Evolutionary conservation across 2,113 vertebrate species (phyloP), one percentile per base, ranked within the genome.

Genomic region (Eudyptes chrysolophus): DNA sequence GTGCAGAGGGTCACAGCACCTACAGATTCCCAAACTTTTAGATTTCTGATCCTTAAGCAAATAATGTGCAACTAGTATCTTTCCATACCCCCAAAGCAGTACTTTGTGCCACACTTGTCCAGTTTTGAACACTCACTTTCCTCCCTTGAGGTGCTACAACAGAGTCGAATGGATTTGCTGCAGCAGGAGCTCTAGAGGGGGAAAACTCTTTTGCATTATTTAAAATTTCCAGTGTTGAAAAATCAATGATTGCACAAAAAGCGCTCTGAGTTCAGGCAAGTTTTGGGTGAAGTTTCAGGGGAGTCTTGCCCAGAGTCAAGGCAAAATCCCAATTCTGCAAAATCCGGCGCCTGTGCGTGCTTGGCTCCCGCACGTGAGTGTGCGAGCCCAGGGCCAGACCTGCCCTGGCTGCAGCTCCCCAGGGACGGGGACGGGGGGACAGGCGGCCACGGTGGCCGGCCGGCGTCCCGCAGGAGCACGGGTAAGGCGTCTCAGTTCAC

Each of bases 341-440:
- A 49, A 24, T 11, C 34, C 13, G 3, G 16, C 3, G 1, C 51
- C 36, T 4, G 3, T 14, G 11, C 0, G 3, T 4, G 16, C 38
- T 42, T 36, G 34, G 51, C 51, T 64, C 44, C 27, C 2, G 2
- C 70, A n/a, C 6, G 27, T 25, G 52, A 40, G 49, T 0, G 19
- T 13, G 38, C 5, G 16, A 44, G 55, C 20, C 36, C 22, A 0
- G 57, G 66, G 75, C 68, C 1, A 3, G 82, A 11, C 36, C 44
- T 65, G 58, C 24, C 40, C 48, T 3, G 4, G 16, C 71, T 46
- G 46, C 72, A 21, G 48, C 48, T 48, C 80, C 46, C 60, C 6
- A 2, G 82, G 82, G 38, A 55, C 4, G 38, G 69, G 69, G 21
- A 51, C 2, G 2, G 10, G 40, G 46, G 71, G 38, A n/a, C 55